phyloP scores from a whole-genome alignment of 1,140 invertebrate genomes.

The Gonatopus flavifemur region DNA sequence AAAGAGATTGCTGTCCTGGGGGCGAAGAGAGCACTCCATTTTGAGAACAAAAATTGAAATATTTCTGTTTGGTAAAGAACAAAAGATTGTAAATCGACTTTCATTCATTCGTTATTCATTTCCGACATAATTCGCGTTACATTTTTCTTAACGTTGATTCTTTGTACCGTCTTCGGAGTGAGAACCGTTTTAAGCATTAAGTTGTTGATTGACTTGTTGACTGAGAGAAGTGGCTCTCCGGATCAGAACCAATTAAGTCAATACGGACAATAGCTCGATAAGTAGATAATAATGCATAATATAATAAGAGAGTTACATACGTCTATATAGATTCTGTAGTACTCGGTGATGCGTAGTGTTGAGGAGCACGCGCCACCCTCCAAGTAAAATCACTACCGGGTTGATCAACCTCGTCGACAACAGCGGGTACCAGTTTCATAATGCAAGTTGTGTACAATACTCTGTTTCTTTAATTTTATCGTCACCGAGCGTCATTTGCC shows the following conservation, averaged over 20 bases:
- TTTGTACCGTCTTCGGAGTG: too few species aligned
- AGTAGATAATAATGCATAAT: conserved; percentile 48
- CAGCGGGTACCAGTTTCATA: conserved; percentile 11
- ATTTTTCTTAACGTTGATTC: too few species aligned
- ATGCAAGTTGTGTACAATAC: conserved; percentile 19
- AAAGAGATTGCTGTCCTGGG: too few species aligned
- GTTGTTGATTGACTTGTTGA: too few species aligned
- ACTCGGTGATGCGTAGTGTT: conserved; percentile 30
- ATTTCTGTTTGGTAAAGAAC: too few species aligned
- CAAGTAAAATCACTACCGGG: conserved; percentile 35
- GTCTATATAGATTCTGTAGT: conserved; percentile 14
- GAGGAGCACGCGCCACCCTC: conserved; percentile 42
- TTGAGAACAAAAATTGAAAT: too few species aligned
- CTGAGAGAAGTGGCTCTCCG: conserved; percentile 1
- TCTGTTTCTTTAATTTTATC: conserved; percentile 37
- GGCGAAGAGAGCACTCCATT: too few species aligned
- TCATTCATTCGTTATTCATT: too few species aligned
- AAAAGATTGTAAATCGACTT: too few species aligned
- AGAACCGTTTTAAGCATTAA: too few species aligned
- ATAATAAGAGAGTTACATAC: conserved; percentile 38
- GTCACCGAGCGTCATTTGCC: conserved; percentile 28
- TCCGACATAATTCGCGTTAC: too few species aligned
- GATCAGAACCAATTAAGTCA: conserved; percentile 39
- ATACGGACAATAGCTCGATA: conserved; percentile 45
- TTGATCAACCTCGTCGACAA: conserved; percentile 32